Conservation (phyloP, 1,140 invertebrate species). For the Spodoptera litura region DNA sequence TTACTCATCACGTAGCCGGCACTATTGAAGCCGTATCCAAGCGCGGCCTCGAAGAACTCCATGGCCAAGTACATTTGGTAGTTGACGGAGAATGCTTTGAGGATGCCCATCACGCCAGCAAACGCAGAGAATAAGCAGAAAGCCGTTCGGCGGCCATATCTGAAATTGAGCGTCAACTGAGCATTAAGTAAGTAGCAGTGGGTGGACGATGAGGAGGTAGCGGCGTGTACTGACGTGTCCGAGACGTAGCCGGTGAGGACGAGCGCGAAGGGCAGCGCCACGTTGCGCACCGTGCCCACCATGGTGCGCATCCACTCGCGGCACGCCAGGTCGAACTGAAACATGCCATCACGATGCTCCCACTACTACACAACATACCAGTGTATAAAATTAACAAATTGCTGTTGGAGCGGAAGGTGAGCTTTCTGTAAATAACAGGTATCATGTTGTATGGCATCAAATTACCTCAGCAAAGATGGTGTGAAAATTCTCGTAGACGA, state of each 20-base stretch:
- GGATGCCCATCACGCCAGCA: conserved; percentile 81
- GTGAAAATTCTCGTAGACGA: conserved; percentile 83
- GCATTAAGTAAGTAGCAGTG: neutral
- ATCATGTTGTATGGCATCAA: neutral
- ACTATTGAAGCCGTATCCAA: conserved; percentile 86
- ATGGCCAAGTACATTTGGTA: conserved; percentile 86
- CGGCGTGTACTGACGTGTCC: conserved; percentile 85
- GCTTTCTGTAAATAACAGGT: neutral
- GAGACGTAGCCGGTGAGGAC: conserved; percentile 89
- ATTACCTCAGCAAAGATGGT: conserved; percentile 82
- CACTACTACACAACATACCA: neutral
- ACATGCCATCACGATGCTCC: conserved; percentile 1
- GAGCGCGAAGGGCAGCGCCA: conserved; percentile 89
- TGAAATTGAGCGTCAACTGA: conserved; percentile 55
- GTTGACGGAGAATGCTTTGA: conserved; percentile 85
- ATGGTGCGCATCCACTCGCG: conserved; percentile 89
- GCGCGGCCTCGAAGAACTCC: conserved; percentile 86
- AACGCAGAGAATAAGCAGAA: conserved; percentile 78
- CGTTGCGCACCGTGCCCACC: conserved; percentile 90
- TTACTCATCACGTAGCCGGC: conserved; percentile 88
- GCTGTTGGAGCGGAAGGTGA: no score
- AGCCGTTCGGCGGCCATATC: conserved; percentile 86
- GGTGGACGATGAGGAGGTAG: neutral
- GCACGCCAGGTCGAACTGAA: conserved; percentile 76
- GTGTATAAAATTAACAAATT: no score